A percentile compares a stretch with the other conserved stretches of the same genome.
Conservation (phyloP, 2,113 vertebrate genomes). For the Macrotus californicus region DNA sequence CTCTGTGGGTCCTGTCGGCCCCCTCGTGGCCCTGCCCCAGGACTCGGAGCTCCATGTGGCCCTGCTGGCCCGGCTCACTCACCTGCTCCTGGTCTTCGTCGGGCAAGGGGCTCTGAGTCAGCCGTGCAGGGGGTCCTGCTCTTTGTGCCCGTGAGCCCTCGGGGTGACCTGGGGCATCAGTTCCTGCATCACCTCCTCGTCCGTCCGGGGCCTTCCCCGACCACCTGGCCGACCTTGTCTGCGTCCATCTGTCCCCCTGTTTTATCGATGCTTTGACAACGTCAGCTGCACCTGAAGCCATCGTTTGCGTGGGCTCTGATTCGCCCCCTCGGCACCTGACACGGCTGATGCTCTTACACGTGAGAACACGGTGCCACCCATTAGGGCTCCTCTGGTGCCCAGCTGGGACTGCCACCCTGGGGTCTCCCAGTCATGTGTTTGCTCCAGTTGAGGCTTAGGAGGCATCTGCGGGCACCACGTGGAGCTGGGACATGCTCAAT, state of each 20-base stretch:
- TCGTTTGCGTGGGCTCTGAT: accelerated
- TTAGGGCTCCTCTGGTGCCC: accelerated
- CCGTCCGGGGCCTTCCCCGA: not conserved
- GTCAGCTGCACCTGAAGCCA: accelerated
- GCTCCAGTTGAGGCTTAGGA: accelerated
- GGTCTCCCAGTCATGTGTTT: accelerated
- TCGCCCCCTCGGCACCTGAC: accelerated
- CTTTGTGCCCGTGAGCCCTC: accelerated
- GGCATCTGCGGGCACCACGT: accelerated
- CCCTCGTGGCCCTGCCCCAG: accelerated
- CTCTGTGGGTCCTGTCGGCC: accelerated
- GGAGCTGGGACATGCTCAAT: accelerated
- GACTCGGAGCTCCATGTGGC: not conserved
- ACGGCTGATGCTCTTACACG: accelerated
- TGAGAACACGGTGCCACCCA: accelerated
- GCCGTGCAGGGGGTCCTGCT: not conserved
- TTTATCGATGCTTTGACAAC: accelerated
- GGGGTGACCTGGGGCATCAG: not conserved
- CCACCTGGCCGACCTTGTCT: not conserved
- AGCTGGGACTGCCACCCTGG: accelerated
- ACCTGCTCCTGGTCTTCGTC: not conserved
- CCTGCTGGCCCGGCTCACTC: not conserved
- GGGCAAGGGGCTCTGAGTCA: not conserved
- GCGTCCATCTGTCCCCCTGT: accelerated
- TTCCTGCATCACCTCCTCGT: not conserved